Evolutionary conservation across 2,113 vertebrate species (phyloP).

Genomic region (Gobiocypris rarus): DNA sequence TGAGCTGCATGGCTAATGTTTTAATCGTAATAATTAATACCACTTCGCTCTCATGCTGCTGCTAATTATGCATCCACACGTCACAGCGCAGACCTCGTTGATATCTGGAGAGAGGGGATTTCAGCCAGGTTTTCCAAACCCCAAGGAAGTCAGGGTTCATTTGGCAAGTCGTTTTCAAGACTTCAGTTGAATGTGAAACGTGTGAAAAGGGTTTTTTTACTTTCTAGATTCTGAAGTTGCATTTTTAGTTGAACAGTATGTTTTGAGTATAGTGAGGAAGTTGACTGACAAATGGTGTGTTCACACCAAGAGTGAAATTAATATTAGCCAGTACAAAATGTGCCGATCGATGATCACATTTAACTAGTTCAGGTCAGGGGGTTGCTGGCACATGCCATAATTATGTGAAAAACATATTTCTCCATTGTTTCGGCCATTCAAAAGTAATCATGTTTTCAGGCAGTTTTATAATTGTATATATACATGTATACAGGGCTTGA

Average conservation of each 20-base stretch:
- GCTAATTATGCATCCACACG: constrained; percentile 59
- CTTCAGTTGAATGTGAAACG: not conserved
- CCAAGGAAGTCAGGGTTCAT: constrained; percentile 40
- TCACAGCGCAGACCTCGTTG: constrained; percentile 22
- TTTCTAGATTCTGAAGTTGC: not conserved
- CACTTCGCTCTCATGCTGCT: constrained; percentile 49
- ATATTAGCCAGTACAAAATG: not conserved
- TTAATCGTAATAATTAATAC: constrained; percentile 65
- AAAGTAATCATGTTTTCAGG: too few relatives aligned
- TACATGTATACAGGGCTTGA: too few relatives aligned
- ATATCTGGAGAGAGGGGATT: constrained; percentile 59
- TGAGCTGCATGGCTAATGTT: constrained; percentile 58
- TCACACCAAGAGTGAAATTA: not conserved
- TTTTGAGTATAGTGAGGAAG: not conserved
- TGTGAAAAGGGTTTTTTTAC: constrained; percentile 14
- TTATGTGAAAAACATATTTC: not conserved
- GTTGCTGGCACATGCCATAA: not conserved
- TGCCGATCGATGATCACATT: not conserved
- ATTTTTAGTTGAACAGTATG: not conserved
- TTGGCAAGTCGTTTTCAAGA: constrained; percentile 19
- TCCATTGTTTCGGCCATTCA: not conserved
- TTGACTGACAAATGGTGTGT: not conserved
- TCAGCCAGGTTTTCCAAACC: constrained; percentile 45
- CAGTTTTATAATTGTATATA: too few relatives aligned
- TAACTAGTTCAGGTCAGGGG: not conserved